Percentiles rank a stretch among this genome's conserved stretches.
Conservation (phyloP, 1,140 invertebrate genomes). For the Drosophila micromelanica region DNA sequence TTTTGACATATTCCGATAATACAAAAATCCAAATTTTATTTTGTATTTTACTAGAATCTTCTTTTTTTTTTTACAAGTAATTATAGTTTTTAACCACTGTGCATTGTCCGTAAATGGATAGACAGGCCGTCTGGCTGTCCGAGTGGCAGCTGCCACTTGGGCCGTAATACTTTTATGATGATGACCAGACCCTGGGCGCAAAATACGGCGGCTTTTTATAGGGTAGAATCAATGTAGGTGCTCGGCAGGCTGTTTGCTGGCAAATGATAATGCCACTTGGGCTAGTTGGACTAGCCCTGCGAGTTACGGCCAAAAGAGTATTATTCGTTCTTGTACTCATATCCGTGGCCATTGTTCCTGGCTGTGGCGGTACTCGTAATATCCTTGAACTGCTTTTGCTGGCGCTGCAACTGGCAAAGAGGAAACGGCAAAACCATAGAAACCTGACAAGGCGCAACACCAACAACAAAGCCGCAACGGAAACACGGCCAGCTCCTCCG, state of each 20-base stretch:
- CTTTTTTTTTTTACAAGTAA: too few species aligned
- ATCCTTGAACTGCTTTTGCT: slow-evolving; percentile 76
- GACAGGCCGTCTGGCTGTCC: background rate
- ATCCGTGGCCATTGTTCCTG: slow-evolving; percentile 39
- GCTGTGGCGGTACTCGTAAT: slow-evolving; percentile 37
- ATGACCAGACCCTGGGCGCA: slow-evolving; percentile 66
- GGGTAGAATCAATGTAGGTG: slow-evolving; percentile 55
- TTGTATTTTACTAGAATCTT: too few species aligned
- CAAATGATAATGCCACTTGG: slow-evolving; percentile 76
- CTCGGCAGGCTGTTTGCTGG: slow-evolving; percentile 20
- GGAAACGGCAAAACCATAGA: slow-evolving; percentile 66
- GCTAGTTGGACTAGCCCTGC: slow-evolving; percentile 6
- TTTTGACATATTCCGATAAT: too few species aligned
- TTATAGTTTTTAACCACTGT: slow-evolving; percentile 8
- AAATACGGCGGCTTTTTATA: slow-evolving; percentile 47
- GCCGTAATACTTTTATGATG: slow-evolving; percentile 74
- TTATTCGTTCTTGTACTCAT: slow-evolving; percentile 22
- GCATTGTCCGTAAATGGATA: slow-evolving; percentile 21
- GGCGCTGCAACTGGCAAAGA: slow-evolving; percentile 45
- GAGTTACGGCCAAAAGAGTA: background rate
- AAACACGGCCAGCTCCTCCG: slow-evolving; percentile 42
- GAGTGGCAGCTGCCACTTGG: slow-evolving; percentile 39
- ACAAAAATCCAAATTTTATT: too few species aligned
- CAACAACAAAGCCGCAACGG: slow-evolving; percentile 54
- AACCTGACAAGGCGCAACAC: slow-evolving; percentile 70